A percentile compares a stretch with the other conserved stretches of the same genome.
phyloP scores from a whole-genome alignment of 2,888 invertebrate species.

The Ophonus ardosiacus region DNA sequence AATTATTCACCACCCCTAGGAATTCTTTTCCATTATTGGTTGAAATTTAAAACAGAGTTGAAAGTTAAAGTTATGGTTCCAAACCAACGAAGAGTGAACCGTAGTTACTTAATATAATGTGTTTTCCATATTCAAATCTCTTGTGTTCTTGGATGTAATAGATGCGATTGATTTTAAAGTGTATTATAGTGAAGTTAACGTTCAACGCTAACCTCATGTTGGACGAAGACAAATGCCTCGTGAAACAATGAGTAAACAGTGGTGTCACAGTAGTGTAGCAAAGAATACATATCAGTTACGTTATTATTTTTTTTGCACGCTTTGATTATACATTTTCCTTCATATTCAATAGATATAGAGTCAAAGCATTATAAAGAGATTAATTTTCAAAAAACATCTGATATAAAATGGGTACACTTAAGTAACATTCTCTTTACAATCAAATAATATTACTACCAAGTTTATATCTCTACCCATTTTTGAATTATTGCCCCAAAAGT shows the following conservation, averaged over 20 bases:
- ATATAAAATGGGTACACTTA: too few species aligned
- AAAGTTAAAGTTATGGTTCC: neutral
- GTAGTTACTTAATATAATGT: neutral
- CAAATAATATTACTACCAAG: too few species aligned
- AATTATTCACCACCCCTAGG: neutral
- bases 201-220: neutral
- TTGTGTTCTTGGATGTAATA: neutral
- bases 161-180: neutral
- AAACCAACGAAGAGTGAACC: neutral
- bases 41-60: neutral
- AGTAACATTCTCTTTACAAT: too few species aligned
- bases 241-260: neutral
- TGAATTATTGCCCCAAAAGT: too few species aligned
- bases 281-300: too few species aligned
- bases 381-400: too few species aligned
- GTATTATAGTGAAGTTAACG: neutral
- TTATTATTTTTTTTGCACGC: too few species aligned
- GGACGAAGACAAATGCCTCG: neutral
- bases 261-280: too few species aligned
- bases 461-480: too few species aligned
- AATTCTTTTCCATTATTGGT: neutral
- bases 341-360: too few species aligned
- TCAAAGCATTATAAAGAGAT: too few species aligned
- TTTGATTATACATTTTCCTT: too few species aligned
- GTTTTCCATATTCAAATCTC: neutral